These are phyloP conservation scores for Bugula neritina DNA, from an alignment of 2,888 invertebrate species.

Conservation along the genomic window DNA sequence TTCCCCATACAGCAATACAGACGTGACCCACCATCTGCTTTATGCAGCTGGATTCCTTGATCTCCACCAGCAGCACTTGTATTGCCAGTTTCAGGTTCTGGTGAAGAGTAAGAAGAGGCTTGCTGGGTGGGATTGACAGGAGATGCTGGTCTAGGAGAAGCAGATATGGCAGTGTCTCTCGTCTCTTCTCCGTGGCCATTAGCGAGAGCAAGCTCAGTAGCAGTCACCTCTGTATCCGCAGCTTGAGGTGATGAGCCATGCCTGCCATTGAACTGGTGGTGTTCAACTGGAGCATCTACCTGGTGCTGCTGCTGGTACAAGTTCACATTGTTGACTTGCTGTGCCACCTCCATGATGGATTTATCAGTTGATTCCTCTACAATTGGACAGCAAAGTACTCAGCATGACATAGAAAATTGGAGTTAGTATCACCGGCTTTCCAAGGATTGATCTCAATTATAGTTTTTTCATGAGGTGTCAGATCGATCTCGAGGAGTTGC, in stretches of 20 bases:
- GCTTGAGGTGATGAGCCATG: too few relatives aligned
- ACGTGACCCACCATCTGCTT: neutral
- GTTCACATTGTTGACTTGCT: neutral
- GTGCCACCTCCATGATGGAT: neutral
- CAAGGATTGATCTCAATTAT: too few relatives aligned
- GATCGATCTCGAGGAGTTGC: too few relatives aligned
- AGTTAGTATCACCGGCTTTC: too few relatives aligned
- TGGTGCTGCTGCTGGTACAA: neutral
- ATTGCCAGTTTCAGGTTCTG: neutral
- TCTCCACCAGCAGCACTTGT: neutral
- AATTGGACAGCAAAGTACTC: too few relatives aligned
- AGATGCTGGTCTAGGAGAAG: neutral
- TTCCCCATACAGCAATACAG: too few relatives aligned
- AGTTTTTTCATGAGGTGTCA: too few relatives aligned
- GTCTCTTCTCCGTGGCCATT: slow-evolving; percentile 3
- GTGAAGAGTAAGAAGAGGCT: neutral
- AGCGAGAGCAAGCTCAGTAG: neutral
- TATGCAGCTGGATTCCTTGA: neutral
- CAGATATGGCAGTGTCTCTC: neutral
- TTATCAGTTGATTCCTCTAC: neutral
- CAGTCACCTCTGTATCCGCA: neutral
- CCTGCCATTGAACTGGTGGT: neutral
- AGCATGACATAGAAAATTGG: too few relatives aligned
- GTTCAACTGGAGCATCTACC: neutral
- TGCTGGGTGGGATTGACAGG: neutral